These are phyloP conservation scores for Erethizon dorsatum DNA, from an alignment of 2,797 vertebrate genomes.

Conservation along the genomic window DNA sequence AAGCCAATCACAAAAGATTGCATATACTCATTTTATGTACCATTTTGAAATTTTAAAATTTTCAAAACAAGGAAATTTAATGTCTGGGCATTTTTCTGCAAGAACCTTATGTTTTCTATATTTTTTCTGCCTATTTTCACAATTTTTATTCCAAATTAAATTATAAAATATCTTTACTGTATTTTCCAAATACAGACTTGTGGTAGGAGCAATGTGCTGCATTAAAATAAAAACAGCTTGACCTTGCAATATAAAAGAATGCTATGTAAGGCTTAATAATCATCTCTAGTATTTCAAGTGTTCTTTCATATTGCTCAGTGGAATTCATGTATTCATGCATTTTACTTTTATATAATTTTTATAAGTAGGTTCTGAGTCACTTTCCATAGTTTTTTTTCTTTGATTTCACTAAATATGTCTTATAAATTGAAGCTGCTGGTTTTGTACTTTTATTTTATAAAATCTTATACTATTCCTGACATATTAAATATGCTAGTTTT, in stretches of 20 bases:
- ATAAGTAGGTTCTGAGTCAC: neutral
- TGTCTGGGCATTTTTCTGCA: neutral
- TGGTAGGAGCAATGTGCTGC: neutral
- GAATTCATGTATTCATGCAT: neutral
- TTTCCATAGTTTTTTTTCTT: conserved; percentile 14
- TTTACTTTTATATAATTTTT: neutral
- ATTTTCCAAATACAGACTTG: neutral
- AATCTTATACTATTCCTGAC: neutral
- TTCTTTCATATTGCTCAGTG: neutral
- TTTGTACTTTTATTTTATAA: conserved; percentile 22
- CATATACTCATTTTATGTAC: neutral
- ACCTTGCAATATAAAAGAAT: neutral
- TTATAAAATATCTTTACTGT: neutral
- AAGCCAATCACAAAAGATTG: neutral
- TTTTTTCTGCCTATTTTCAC: neutral
- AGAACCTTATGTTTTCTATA: neutral
- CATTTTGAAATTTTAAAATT: conserved; percentile 30
- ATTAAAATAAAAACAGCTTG: neutral
- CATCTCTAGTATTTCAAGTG: neutral
- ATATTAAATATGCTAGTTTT: neutral
- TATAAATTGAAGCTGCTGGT: neutral
- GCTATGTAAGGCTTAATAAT: neutral
- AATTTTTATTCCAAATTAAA: conserved; percentile 12
- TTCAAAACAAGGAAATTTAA: neutral
- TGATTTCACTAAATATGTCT: neutral